phyloP scores from a whole-genome alignment of 2,888 invertebrate genomes.

The Torymus aiolomorphi region DNA sequence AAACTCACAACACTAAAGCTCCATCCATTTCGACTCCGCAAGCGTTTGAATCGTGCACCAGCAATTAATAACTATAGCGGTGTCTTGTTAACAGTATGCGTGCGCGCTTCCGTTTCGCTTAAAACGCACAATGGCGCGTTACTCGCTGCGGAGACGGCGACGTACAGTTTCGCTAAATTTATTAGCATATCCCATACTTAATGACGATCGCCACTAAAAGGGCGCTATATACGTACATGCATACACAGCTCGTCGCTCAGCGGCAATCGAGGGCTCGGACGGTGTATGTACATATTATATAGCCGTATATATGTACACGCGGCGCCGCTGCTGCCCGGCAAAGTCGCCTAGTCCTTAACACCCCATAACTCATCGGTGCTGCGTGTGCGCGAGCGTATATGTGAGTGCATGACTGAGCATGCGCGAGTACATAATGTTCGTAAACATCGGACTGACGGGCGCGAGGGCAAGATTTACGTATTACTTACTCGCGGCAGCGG shows the following conservation, averaged over 20 bases:
- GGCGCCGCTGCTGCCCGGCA: slow-evolving; percentile 57
- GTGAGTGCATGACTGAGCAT: slow-evolving; percentile 11
- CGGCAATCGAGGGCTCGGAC: slow-evolving; percentile 36
- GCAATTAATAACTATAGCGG: too few relatives aligned
- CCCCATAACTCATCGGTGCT: slow-evolving; percentile 69
- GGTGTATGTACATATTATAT: slow-evolving; percentile 47
- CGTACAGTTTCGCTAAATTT: slow-evolving; percentile 43
- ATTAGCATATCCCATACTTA: slow-evolving; percentile 43
- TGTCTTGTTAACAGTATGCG: too few relatives aligned
- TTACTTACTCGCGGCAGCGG: slow-evolving; percentile 5
- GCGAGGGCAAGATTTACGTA: slow-evolving; percentile 36
- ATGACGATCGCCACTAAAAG: slow-evolving; percentile 31
- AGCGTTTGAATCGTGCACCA: too few relatives aligned
- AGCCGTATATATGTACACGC: slow-evolving; percentile 55
- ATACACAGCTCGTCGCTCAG: too few relatives aligned
- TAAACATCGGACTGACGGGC: slow-evolving; percentile 41
- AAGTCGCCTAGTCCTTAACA: slow-evolving; percentile 68
- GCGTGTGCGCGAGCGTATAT: slow-evolving; percentile 40
- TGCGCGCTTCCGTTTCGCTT: too few relatives aligned
- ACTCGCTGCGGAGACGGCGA: background rate
- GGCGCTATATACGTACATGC: background rate
- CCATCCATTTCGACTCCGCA: too few relatives aligned
- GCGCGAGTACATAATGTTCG: slow-evolving; percentile 36
- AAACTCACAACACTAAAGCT: too few relatives aligned
- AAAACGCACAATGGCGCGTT: too few relatives aligned